Percentiles rank a stretch among this genome's conserved stretches.
These are phyloP conservation scores for Formica aserva DNA, from an alignment of 2,888 invertebrate genomes.

Conservation along the genomic window DNA sequence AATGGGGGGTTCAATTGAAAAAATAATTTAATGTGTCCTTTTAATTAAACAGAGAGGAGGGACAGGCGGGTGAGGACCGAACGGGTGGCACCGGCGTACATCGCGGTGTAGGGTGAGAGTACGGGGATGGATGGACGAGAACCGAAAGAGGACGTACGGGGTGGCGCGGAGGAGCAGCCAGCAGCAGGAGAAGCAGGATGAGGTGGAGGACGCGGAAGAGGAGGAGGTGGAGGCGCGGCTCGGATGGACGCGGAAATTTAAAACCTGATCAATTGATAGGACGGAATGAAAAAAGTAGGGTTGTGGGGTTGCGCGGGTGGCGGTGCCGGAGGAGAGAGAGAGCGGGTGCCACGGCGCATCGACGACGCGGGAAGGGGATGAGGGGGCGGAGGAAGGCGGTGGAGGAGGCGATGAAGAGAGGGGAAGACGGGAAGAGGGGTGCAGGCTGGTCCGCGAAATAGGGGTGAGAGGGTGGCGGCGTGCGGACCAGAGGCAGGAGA, in stretches of 20 bases:
- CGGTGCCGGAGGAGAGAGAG: slow-evolving; percentile 72
- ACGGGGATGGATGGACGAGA: slow-evolving; percentile 75
- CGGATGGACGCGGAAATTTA: slow-evolving; percentile 86
- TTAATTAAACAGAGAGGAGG: slow-evolving; percentile 85
- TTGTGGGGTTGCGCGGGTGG: slow-evolving; percentile 81
- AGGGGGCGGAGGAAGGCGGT: slow-evolving; percentile 70
- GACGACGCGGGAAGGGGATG: slow-evolving; percentile 69
- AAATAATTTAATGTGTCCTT: slow-evolving; percentile 86
- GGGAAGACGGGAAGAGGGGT: slow-evolving; percentile 66
- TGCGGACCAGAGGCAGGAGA: slow-evolving; percentile 53
- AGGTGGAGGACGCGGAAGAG: slow-evolving; percentile 79
- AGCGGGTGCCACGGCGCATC: slow-evolving; percentile 72
- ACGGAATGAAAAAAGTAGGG: slow-evolving; percentile 86
- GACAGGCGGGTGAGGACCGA: slow-evolving; percentile 80
- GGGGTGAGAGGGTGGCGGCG: slow-evolving; percentile 55
- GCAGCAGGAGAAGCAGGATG: slow-evolving; percentile 70
- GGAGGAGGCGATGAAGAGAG: slow-evolving; percentile 75
- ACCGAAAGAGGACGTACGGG: slow-evolving; percentile 74
- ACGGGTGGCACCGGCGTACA: slow-evolving; percentile 74
- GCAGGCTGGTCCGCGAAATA: slow-evolving; percentile 67
- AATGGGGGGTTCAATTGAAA: slow-evolving; percentile 85
- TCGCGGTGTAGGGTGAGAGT: slow-evolving; percentile 60
- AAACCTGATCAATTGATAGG: slow-evolving; percentile 86
- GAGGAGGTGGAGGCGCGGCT: slow-evolving; percentile 84
- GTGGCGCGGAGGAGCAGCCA: slow-evolving; percentile 60